phyloP scores from a whole-genome alignment of 2,797 vertebrate genomes.

The Tangara arthus region DNA sequence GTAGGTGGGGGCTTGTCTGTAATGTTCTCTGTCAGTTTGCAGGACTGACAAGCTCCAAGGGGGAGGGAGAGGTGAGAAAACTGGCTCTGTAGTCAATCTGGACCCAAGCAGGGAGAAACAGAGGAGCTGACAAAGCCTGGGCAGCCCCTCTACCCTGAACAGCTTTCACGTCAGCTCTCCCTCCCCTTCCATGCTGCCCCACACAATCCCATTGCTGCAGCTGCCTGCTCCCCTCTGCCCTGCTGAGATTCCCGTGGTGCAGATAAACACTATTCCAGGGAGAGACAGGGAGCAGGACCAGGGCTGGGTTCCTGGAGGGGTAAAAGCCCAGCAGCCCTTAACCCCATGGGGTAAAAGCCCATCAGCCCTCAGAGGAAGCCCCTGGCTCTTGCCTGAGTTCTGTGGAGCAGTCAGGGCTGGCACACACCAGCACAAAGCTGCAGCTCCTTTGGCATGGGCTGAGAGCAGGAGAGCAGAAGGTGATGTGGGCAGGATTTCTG shows the following conservation, averaged over 20 bases:
- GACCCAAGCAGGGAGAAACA: background rate
- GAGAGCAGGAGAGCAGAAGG: background rate
- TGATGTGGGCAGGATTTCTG: accelerated
- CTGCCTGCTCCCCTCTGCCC: background rate
- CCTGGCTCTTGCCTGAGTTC: background rate
- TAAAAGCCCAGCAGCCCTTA: background rate
- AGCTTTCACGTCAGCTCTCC: background rate
- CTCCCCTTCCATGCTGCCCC: background rate
- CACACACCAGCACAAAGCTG: accelerated
- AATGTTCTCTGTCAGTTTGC: background rate
- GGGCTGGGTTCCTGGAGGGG: background rate
- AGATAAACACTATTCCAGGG: background rate
- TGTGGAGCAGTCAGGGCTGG: background rate
- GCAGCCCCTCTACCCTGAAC: background rate
- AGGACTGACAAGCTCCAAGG: background rate
- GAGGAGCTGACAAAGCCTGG: background rate
- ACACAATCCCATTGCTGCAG: background rate
- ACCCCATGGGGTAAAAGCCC: accelerated
- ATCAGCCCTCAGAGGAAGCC: background rate
- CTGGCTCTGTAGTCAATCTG: background rate
- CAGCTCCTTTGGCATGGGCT: background rate
- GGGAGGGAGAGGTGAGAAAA: background rate
- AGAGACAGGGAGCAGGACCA: background rate
- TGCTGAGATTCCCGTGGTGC: accelerated
- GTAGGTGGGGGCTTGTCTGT: background rate